Evolutionary conservation across 92 coral and sea anemone genomes (phyloP).

Genomic region (Virgularia gustaviana): DNA sequence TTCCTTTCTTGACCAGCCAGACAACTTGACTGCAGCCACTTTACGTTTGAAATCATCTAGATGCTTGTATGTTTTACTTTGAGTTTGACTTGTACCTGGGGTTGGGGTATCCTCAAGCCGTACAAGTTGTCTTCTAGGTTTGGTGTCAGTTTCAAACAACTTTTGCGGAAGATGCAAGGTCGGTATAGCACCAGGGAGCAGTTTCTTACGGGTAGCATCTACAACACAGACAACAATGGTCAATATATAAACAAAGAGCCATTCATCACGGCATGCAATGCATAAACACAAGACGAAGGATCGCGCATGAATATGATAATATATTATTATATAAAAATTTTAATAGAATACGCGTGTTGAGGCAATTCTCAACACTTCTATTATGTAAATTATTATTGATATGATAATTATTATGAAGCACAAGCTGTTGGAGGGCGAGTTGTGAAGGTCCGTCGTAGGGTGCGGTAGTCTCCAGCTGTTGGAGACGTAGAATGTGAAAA

Average conservation of each 20-base stretch:
- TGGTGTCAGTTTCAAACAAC: background rate
- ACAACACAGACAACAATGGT: constrained; percentile 5
- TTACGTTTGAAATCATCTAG: constrained; percentile 39
- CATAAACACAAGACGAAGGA: background rate
- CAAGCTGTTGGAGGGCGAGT: too few species aligned
- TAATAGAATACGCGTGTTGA: background rate
- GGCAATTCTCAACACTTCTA: background rate
- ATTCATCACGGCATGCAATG: background rate
- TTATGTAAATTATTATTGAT: too few species aligned
- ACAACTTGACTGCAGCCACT: constrained; percentile 42
- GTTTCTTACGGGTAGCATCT: constrained; percentile 21
- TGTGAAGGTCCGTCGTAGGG: too few species aligned
- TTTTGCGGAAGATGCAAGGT: constrained; percentile 21
- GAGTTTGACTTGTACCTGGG: background rate
- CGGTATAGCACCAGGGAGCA: constrained; percentile 20
- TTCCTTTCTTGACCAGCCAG: constrained; percentile 47
- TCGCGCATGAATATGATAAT: background rate
- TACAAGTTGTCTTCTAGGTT: background rate
- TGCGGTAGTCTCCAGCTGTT: too few species aligned
- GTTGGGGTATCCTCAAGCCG: background rate
- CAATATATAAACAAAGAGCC: constrained; percentile 15
- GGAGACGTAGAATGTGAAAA: too few species aligned
- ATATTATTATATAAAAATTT: background rate
- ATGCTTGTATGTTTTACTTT: constrained; percentile 24
- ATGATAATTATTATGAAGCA: too few species aligned